A percentile compares a stretch with the other conserved stretches of the same genome.
Conservation (phyloP, 1,140 invertebrate genomes). For the Drosophila persimilis region DNA sequence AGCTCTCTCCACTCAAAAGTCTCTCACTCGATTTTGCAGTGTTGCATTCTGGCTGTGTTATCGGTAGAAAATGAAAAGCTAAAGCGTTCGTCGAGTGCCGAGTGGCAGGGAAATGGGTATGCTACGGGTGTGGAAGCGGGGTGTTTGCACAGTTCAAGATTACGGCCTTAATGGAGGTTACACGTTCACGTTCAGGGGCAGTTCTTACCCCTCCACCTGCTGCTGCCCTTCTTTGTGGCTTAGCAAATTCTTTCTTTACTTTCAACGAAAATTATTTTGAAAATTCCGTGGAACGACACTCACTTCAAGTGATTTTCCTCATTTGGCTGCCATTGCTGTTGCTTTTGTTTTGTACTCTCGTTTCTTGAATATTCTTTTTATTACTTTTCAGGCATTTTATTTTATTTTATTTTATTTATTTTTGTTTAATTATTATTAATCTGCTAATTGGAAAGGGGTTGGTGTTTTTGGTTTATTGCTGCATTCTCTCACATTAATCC, state of each 20-base stretch:
- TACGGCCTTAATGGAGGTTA: constrained; percentile 79
- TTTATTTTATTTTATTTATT: background rate
- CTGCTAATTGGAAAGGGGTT: constrained; percentile 39
- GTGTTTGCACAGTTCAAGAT: constrained; percentile 62
- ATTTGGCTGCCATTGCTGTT: constrained; percentile 42
- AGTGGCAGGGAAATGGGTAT: background rate
- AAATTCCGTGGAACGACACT: constrained; percentile 38
- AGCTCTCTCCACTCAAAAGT: constrained; percentile 9
- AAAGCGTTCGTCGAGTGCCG: constrained; percentile 43
- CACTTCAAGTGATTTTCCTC: constrained; percentile 37
- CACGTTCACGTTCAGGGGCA: constrained; percentile 79
- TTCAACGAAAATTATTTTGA: background rate
- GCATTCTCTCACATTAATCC: constrained; percentile 16
- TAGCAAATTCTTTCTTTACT: background rate
- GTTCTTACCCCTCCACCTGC: constrained; percentile 4
- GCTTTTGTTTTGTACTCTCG: constrained; percentile 59
- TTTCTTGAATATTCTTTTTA: constrained; percentile 38
- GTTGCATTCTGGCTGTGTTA: constrained; percentile 58
- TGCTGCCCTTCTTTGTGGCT: background rate
- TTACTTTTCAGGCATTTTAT: constrained; percentile 22
- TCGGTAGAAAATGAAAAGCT: constrained; percentile 46
- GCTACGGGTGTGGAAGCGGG: background rate
- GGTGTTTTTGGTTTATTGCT: constrained; percentile 1
- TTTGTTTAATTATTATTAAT: constrained; percentile 24
- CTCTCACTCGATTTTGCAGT: constrained; percentile 22